phyloP scores from a whole-genome alignment of 2,888 invertebrate genomes.

The Heteropelma amictum region DNA sequence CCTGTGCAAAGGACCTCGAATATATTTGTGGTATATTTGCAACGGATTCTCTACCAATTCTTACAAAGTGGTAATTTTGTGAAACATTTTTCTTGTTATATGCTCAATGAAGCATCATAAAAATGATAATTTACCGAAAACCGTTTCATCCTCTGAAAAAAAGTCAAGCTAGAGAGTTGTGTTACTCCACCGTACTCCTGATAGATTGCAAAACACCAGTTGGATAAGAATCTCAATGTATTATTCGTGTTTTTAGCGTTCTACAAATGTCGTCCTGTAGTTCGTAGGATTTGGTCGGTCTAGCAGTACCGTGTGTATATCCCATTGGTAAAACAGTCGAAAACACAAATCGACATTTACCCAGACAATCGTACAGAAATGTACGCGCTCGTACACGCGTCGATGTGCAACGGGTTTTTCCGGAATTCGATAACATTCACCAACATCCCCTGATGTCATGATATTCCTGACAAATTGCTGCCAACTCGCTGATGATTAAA shows the following conservation, averaged over 20 bases:
- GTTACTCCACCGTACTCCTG: neutral
- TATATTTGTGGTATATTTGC: too few relatives aligned
- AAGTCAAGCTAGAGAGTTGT: neutral
- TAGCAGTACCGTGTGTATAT: neutral
- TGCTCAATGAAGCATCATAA: too few relatives aligned
- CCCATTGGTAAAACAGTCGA: conserved; percentile 19
- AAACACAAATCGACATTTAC: conserved; percentile 23
- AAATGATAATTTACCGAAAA: too few relatives aligned
- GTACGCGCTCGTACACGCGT: neutral
- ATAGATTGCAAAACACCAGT: conserved; percentile 1
- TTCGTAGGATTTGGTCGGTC: conserved; percentile 16
- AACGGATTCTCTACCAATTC: too few relatives aligned
- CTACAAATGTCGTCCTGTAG: conserved; percentile 23
- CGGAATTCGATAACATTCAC: conserved; percentile 32
- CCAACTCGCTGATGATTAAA: conserved; percentile 32
- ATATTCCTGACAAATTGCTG: conserved; percentile 1
- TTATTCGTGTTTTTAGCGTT: conserved; percentile 29
- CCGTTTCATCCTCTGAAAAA: too few relatives aligned
- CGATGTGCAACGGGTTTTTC: conserved; percentile 41
- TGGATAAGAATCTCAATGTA: conserved; percentile 23
- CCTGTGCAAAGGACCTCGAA: too few relatives aligned
- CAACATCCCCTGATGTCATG: neutral
- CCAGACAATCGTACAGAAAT: neutral
- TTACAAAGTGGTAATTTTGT: too few relatives aligned
- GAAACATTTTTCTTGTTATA: too few relatives aligned